Evolutionary conservation across 2,888 invertebrate species (phyloP).

Genomic region (Nebria salina): DNA sequence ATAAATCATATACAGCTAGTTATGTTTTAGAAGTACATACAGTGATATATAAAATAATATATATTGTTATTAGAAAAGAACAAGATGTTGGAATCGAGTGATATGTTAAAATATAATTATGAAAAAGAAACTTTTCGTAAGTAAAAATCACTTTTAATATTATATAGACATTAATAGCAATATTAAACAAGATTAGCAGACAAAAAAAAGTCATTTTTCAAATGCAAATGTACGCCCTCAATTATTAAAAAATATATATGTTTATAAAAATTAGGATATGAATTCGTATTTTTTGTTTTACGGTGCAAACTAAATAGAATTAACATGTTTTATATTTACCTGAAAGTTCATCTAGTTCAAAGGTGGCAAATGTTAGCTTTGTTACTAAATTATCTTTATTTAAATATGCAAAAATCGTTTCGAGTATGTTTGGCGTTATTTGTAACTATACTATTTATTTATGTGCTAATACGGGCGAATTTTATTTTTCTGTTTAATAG

Average conservation of each 20-base stretch:
- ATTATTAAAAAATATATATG: background rate
- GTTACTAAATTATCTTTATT: too few species aligned
- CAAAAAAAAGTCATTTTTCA: background rate
- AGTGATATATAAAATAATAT: slow-evolving; percentile 4
- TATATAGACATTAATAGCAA: slow-evolving; percentile 1
- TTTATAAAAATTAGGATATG: too few species aligned
- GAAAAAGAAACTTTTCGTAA: slow-evolving; percentile 62
- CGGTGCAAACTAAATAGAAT: too few species aligned
- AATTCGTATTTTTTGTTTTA: too few species aligned
- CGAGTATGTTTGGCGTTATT: too few species aligned
- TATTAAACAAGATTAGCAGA: background rate
- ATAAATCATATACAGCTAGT: background rate
- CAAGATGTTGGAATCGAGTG: slow-evolving; percentile 58
- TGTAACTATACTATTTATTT: too few species aligned
- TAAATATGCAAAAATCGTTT: too few species aligned
- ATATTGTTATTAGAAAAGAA: background rate
- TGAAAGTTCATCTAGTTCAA: too few species aligned
- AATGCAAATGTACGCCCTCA: background rate
- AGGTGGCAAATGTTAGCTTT: too few species aligned
- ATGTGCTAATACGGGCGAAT: too few species aligned
- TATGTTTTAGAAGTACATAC: background rate
- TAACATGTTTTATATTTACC: background rate
- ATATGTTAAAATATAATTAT: slow-evolving; percentile 58
- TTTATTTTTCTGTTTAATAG: too few species aligned
- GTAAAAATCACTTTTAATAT: slow-evolving; percentile 48